Conservation (phyloP, 2,113 vertebrate species). For the Climacteris rufus region DNA sequence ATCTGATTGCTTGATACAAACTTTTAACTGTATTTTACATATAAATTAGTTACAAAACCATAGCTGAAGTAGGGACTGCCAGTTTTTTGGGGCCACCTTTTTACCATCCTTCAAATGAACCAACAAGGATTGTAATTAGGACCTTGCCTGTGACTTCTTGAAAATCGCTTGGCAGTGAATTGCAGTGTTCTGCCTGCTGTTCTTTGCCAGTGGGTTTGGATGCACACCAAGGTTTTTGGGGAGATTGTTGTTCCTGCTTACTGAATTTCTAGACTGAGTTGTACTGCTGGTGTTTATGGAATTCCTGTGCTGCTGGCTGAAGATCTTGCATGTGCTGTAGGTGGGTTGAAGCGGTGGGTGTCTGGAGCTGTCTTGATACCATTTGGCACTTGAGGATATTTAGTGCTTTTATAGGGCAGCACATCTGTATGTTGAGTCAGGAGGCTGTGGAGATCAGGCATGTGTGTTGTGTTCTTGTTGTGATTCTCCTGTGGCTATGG, state of each 20-base stretch:
- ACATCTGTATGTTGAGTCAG: fast-evolving
- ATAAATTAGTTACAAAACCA: background rate
- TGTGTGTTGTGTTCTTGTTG: fast-evolving
- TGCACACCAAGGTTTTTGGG: background rate
- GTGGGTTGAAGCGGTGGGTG: background rate
- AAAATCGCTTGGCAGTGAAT: background rate
- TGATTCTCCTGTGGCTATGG: background rate
- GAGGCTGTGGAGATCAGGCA: background rate
- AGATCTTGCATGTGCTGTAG: background rate
- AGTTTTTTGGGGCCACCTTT: background rate
- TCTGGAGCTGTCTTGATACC: background rate
- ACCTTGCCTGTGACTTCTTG: background rate
- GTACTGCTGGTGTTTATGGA: background rate
- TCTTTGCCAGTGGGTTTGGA: background rate
- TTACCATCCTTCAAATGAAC: background rate
- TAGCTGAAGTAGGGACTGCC: background rate
- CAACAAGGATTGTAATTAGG: background rate
- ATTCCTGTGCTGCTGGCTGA: background rate
- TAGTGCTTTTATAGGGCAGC: background rate
- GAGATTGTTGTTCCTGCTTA: background rate
- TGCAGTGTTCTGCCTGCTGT: background rate
- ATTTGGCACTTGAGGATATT: background rate
- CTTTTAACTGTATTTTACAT: background rate
- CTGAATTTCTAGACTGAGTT: background rate
- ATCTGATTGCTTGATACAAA: background rate